phyloP scores from a whole-genome alignment of 2,113 vertebrate species.

The Lota lota region DNA sequence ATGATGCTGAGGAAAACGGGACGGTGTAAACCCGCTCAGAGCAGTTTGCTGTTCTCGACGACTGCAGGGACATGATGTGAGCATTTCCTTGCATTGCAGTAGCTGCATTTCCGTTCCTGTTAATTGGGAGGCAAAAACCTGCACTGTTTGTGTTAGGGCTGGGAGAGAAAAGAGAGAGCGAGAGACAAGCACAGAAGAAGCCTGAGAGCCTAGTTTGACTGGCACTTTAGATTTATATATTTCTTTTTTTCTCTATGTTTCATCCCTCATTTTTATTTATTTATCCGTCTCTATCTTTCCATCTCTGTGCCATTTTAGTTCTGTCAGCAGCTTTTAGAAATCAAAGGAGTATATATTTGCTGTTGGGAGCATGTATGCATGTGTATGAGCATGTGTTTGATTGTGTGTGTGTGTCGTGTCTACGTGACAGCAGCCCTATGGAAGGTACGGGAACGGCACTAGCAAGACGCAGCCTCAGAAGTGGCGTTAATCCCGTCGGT shows the following conservation, averaged over 20 bases:
- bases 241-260: not conserved
- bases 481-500: conserved; percentile 28
- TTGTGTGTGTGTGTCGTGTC: conserved; percentile 12
- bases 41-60: no score
- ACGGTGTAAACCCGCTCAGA: no score
- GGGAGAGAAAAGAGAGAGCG: no score
- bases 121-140: no score
- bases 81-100: no score
- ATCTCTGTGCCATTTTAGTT: conserved; percentile 22
- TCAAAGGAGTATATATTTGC: conserved; percentile 7
- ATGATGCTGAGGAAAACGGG: no score
- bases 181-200: no score
- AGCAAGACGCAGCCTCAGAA: conserved; percentile 17
- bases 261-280: not conserved
- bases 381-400: conserved; percentile 8
- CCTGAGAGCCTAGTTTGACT: no score
- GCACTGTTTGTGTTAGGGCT: no score
- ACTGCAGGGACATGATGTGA: no score
- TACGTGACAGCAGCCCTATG: conserved; percentile 6
- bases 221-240: no score
- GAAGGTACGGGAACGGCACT: not conserved
- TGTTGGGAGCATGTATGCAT: conserved; percentile 2
- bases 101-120: no score
- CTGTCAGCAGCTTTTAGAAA: conserved; percentile 25
- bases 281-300: not conserved